Percentiles rank a stretch among this genome's conserved stretches.
These are phyloP conservation scores for Parotocinclus haroldoi DNA, from an alignment of 2,797 vertebrate genomes.

Conservation along the genomic window DNA sequence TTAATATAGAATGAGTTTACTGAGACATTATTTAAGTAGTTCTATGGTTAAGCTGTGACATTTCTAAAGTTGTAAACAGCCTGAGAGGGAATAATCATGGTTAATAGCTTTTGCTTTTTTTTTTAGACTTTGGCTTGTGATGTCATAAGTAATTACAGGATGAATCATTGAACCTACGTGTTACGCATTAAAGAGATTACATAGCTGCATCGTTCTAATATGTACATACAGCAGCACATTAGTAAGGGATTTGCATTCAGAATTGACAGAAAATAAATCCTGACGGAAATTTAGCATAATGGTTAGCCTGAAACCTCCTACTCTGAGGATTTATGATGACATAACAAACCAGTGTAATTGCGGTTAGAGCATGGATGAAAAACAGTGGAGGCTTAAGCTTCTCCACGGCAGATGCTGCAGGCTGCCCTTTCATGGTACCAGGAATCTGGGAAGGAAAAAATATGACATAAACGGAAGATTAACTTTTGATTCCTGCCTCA, in stretches of 20 bases:
- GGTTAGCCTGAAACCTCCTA: constrained; percentile 1
- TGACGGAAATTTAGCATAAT: constrained; percentile 15
- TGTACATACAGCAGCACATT: constrained; percentile 24
- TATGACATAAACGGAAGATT: constrained; percentile 38
- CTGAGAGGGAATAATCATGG: too few species aligned
- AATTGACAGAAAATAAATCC: constrained; percentile 11
- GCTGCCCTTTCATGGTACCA: constrained; percentile 4
- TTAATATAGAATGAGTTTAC: too few species aligned
- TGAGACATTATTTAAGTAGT: too few species aligned
- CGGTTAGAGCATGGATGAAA: neutral
- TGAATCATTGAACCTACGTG: constrained; percentile 49
- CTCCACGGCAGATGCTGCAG: constrained; percentile 1
- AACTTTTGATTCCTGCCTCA: constrained; percentile 38
- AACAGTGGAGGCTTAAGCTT: constrained; percentile 8
- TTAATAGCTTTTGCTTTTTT: too few species aligned
- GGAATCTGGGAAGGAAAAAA: constrained; percentile 6
- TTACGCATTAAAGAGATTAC: constrained; percentile 44
- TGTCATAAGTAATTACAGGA: constrained; percentile 53
- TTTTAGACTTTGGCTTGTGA: constrained; percentile 42
- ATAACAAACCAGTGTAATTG: constrained; percentile 18
- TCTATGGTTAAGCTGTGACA: too few species aligned
- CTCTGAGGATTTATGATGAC: constrained; percentile 17
- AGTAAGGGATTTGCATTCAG: neutral
- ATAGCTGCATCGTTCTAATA: constrained; percentile 35
- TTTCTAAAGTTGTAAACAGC: too few species aligned